These are phyloP conservation scores for Neosalanx taihuensis DNA, from an alignment of 2,797 vertebrate species.

Conservation along the genomic window DNA sequence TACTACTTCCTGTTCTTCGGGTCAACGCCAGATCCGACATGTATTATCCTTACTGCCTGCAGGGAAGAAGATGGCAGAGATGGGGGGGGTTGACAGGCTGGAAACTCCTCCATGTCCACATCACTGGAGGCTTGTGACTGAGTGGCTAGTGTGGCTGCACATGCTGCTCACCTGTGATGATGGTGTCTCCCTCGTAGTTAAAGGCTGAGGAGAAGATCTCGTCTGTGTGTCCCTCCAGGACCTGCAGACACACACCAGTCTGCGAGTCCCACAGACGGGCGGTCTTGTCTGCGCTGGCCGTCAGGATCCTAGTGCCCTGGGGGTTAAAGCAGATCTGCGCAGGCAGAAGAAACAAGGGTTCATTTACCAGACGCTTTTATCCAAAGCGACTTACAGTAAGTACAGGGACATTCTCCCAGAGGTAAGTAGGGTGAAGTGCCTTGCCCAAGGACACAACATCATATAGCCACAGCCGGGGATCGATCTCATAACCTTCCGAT, in stretches of 20 bases:
- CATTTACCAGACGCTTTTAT: no score
- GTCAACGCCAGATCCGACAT: constrained; percentile 89
- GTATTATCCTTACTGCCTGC: constrained; percentile 95
- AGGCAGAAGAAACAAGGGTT: neutral
- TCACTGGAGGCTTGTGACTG: no score
- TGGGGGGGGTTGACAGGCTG: neutral
- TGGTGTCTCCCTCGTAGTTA: constrained; percentile 89
- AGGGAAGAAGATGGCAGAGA: constrained; percentile 43
- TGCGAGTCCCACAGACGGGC: constrained; percentile 88
- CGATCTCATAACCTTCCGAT: no score
- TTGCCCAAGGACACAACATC: no score
- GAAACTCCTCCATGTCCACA: no score
- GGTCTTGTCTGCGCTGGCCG: constrained; percentile 89
- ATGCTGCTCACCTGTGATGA: constrained; percentile 86
- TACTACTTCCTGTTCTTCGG: neutral
- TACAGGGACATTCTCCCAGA: no score
- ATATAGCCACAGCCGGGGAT: no score
- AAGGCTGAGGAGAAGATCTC: constrained; percentile 95
- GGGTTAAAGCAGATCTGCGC: constrained; percentile 91
- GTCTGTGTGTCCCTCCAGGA: constrained; percentile 85
- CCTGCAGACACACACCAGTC: constrained; percentile 85
- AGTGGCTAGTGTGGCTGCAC: no score
- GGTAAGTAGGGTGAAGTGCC: no score
- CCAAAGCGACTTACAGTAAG: no score
- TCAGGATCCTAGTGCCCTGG: constrained; percentile 84